Evolutionary conservation across 2,797 vertebrate genomes (phyloP).

Genomic region (Chloroceryle amazona): DNA sequence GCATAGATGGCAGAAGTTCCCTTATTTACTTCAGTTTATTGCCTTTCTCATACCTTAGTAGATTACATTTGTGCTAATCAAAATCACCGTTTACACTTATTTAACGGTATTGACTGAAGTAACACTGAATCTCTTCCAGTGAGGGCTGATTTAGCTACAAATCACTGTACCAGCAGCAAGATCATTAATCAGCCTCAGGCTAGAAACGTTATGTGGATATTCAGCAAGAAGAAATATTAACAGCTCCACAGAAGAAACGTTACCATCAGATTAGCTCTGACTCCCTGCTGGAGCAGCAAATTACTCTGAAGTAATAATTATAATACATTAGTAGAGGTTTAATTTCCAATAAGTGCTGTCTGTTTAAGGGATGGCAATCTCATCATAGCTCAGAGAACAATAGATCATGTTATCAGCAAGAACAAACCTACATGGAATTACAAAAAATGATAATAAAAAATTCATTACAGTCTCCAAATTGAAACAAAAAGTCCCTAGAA

Average conservation of each 20-base stretch:
- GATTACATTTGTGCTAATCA: constrained; percentile 57
- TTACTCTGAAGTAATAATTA: constrained; percentile 84
- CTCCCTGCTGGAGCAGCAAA: constrained; percentile 81
- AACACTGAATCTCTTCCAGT: constrained; percentile 70
- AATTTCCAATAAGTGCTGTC: constrained; percentile 82
- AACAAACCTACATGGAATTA: constrained; percentile 66
- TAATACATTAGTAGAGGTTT: constrained; percentile 82
- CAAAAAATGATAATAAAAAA: constrained; percentile 68
- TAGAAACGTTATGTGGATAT: constrained; percentile 78
- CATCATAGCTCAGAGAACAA: constrained; percentile 71
- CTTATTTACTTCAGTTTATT: constrained; percentile 71
- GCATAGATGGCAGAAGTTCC: neutral
- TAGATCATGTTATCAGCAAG: constrained; percentile 78
- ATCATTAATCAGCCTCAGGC: constrained; percentile 82
- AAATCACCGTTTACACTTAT: constrained; percentile 74
- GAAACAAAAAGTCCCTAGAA: neutral
- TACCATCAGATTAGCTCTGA: constrained; percentile 76
- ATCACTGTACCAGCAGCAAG: constrained; percentile 74
- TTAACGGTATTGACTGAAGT: constrained; percentile 80
- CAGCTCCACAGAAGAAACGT: constrained; percentile 68
- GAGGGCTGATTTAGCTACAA: constrained; percentile 79
- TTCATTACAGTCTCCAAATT: constrained; percentile 64
- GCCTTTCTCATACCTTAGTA: constrained; percentile 32
- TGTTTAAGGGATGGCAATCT: constrained; percentile 79
- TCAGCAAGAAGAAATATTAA: constrained; percentile 78